Base-by-base conservation (phyloP, 2,113 vertebrate species). In the Phalacrocorax aristotelis region DNA sequence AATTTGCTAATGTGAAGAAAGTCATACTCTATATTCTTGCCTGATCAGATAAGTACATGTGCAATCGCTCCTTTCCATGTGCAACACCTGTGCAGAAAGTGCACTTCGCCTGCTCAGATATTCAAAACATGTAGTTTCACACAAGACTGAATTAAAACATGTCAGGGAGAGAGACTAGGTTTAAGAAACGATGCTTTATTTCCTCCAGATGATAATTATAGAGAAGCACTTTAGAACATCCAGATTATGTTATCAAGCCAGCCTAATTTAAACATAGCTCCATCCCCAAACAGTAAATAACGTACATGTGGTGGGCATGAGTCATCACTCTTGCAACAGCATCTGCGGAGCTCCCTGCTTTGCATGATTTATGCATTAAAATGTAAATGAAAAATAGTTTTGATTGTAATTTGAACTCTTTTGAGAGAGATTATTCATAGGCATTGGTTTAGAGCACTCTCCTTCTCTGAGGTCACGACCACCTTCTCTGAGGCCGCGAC, bases 221-320 rank as follows among this genome's bases (percentile, higher is more conserved):
- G 62, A 62, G 68, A 83, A 77, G 51, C 70, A 18, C 66, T 62
- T 95, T 55, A 70, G 71, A 96, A 70, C 78, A 79, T 60, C 77
- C 38, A 58, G 70, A 54, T 77, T 87, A 89, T 71, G 75, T 88
- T 97, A 93, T 91, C 84, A 34, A 60, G 15, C 54, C 58, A 46
- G 62, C 46, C 89, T 86, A 62, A 84, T 94, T 95, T 89, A 84
- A 93, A 51, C n/a, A n/a, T 2, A 34, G 66, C 48, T 92, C 49
- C 48, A 70, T 93, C 62, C 49, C 49, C 93, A 93, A 88, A 91
- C 83, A 77, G 93, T 96, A 93, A 95, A 95, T 89, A 95, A 90
- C 2, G 51, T 60, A 80, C 89, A 79, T 94, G 82, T 60, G 78
- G 87, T 76, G 81, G 68, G 69, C 87, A 85, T 95, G 94, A 97